Evolutionary conservation across 2,888 invertebrate genomes (phyloP).

Genomic region (Drosophila heteroneura): DNA sequence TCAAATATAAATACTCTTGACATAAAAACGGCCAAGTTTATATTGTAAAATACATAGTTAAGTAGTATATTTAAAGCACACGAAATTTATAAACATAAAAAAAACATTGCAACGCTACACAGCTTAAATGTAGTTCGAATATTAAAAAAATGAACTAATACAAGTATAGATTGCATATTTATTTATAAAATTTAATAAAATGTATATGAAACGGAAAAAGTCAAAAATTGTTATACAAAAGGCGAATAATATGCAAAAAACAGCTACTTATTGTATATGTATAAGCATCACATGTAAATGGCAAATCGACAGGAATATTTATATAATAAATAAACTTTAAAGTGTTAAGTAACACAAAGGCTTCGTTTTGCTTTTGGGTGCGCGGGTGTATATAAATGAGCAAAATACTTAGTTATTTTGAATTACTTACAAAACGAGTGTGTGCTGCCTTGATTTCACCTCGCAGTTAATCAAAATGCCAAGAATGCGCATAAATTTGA

Average conservation of each 20-base stretch:
- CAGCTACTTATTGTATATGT: slow-evolving; percentile 40
- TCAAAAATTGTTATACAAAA: slow-evolving; percentile 53
- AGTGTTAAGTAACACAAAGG: slow-evolving; percentile 47
- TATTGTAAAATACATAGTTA: slow-evolving; percentile 41
- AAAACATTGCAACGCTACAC: slow-evolving; percentile 22
- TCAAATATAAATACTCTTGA: slow-evolving; percentile 26
- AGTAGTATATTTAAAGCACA: slow-evolving; percentile 25
- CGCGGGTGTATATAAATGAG: too few relatives aligned
- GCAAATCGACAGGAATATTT: slow-evolving; percentile 76
- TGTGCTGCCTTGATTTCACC: slow-evolving; percentile 6
- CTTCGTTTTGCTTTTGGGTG: neutral
- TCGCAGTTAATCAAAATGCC: slow-evolving; percentile 47
- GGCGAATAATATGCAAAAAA: slow-evolving; percentile 26
- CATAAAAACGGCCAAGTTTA: slow-evolving; percentile 33
- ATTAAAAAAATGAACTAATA: slow-evolving; percentile 37
- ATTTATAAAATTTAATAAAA: slow-evolving; percentile 35
- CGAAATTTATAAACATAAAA: neutral
- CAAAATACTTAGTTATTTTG: slow-evolving; percentile 20
- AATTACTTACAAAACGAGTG: slow-evolving; percentile 32
- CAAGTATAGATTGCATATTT: slow-evolving; percentile 34
- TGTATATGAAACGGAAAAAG: slow-evolving; percentile 38
- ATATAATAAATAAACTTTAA: slow-evolving; percentile 72
- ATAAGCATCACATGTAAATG: slow-evolving; percentile 70
- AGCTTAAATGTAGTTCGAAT: slow-evolving; percentile 44
- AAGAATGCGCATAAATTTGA: slow-evolving; percentile 63